Base-by-base conservation (phyloP, 2,888 invertebrate genomes). In the Aromia moschata region DNA sequence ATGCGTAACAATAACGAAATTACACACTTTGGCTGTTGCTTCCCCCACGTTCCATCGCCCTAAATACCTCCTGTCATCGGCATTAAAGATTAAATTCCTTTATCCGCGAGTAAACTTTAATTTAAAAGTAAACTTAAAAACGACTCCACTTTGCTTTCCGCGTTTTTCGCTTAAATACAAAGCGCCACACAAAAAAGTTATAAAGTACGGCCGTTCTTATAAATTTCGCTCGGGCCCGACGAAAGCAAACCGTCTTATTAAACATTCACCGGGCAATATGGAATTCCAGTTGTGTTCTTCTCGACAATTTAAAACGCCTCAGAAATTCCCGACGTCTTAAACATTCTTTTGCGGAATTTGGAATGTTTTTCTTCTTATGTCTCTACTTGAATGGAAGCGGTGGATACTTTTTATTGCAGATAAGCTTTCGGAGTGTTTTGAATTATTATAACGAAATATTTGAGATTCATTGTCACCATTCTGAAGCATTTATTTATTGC, bases 261-360 rank as follows among this genome's bases (percentile, higher is more conserved):
- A 51, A 51, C 40, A 51, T 51, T 51, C 51, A 40, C 40, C 51
- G 15, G 30, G 51, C 40, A 7, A 12, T 25, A 16, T 40, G 51
- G 40, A 51, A 51, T 51, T 51, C 51, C 30, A 30, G 30, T 15
- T 51, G 20, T 25, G 40, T 51, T 40, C 40, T 36, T 40, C 51
- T 51, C 7, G 11, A 37, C 40, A n/a, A 51, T 51, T 51, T 40
- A 38, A 51, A 51, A 51, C 40, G n/a, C 40, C 25, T 51, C 18
- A 0, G 11, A 51, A 33, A 25, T 25, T 25, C 25, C 7, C 7
- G 7, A 5, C 25, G 25, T 25, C 25, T 25, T 25, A 25, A 25
- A 25, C 25, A 25, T 25, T 25, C 25, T 7, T 7, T 25, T 25
- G 7, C 7, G 25, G 7, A 25, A 25, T 25, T 25, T 7, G 7